phyloP scores from a whole-genome alignment of 2,113 vertebrate species.

The Siphamia tubifer region DNA sequence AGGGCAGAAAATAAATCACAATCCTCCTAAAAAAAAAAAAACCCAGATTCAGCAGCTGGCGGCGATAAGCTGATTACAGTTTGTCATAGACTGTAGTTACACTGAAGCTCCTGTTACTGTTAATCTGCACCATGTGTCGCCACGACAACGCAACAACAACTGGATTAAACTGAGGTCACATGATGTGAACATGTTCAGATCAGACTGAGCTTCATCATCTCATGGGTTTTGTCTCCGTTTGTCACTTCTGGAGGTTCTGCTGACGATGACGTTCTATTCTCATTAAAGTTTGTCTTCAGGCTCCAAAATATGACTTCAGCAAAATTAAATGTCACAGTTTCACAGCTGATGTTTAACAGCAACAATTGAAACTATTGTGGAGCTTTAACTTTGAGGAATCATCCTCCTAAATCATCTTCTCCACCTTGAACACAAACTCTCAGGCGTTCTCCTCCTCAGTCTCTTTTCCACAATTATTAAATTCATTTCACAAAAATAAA shows the following conservation, averaged over 20 bases:
- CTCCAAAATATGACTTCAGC: background rate
- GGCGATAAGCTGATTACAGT: slow-evolving; percentile 21
- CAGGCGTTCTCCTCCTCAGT: too few relatives aligned
- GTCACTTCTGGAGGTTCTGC: background rate
- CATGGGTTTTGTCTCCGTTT: too few relatives aligned
- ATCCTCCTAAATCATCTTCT: too few relatives aligned
- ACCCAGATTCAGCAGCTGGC: background rate
- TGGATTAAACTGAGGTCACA: too few relatives aligned
- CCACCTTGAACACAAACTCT: too few relatives aligned
- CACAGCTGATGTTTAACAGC: too few relatives aligned
- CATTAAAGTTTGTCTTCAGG: background rate
- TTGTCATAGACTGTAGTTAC: background rate
- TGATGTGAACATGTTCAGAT: too few relatives aligned
- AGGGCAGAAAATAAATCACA: background rate
- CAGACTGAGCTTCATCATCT: too few relatives aligned
- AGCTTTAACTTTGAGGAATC: too few relatives aligned
- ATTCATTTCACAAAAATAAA: too few relatives aligned
- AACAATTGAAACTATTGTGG: too few relatives aligned
- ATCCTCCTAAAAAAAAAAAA: background rate
- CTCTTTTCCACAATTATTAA: too few relatives aligned
- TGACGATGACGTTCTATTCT: background rate
- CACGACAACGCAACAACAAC: background rate
- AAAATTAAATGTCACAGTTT: background rate
- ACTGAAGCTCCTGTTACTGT: background rate
- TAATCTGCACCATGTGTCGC: background rate